phyloP scores from a whole-genome alignment of 2,113 vertebrate genomes.

The Scatophagus argus region DNA sequence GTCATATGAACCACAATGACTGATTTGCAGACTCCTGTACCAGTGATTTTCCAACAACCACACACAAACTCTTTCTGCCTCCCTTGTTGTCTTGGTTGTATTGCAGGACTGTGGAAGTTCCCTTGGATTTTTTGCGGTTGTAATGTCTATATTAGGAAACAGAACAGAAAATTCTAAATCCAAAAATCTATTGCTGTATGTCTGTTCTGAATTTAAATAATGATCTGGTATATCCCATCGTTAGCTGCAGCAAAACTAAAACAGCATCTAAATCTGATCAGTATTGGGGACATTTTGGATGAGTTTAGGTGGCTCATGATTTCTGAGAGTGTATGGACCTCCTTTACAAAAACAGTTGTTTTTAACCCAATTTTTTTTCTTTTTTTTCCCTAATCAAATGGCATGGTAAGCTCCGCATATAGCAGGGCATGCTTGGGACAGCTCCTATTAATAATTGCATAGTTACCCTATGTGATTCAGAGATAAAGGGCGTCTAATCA shows the following conservation, averaged over 20 bases:
- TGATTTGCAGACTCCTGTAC: background rate
- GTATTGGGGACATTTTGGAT: background rate
- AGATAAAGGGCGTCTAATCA: slow-evolving; percentile 77
- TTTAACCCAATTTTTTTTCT: slow-evolving; percentile 14
- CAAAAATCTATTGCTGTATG: background rate
- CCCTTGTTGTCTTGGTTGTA: background rate
- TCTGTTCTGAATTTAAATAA: background rate
- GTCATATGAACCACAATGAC: background rate
- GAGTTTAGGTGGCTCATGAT: background rate
- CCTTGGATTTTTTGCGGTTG: background rate
- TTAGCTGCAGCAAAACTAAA: background rate
- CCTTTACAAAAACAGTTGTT: background rate
- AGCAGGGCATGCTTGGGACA: slow-evolving; percentile 45
- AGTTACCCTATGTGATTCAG: slow-evolving; percentile 69
- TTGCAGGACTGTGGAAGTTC: background rate
- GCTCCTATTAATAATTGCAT: slow-evolving; percentile 63
- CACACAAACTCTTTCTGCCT: background rate
- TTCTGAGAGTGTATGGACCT: background rate
- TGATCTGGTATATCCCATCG: background rate
- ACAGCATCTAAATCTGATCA: slow-evolving; percentile 5
- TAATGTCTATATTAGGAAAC: background rate
- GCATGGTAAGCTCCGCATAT: slow-evolving; percentile 31
- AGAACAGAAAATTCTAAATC: background rate
- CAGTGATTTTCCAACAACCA: too few relatives aligned
- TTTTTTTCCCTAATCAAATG: slow-evolving; percentile 28